Base-by-base conservation (phyloP, 1,140 invertebrate species). In the Zaprionus capensis region DNA sequence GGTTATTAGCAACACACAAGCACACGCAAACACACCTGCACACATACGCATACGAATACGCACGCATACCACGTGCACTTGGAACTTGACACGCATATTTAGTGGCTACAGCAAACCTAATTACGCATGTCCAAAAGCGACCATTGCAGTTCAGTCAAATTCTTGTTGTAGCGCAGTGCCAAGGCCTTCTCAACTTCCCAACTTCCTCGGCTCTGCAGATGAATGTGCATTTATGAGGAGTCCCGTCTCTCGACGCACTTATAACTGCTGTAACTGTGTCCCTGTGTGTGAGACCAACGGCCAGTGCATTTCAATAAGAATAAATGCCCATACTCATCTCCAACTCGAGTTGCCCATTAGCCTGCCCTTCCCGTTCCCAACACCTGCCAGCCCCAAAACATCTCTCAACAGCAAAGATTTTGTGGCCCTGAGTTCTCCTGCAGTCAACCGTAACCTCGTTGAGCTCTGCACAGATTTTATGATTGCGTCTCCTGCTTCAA, bases 61-160 rank as follows among this genome's bases (percentile, higher is more conserved):
- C 56, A 28, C 15, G 41, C 31, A 63, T 31, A 63, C n/a, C 44
- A 64, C 56, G 51, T 53, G 64, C 80, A 66, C 68, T 62, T 72
- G 57, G 66, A 90, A 90, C 84, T 90, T 81, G 84, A 88, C 84
- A 88, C 84, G 85, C 81, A 88, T 88, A 84, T 88, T 88, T 88
- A 90, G 85, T 88, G 85, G 78, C 75, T 84, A 84, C 81, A 79
- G 74, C 78, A 84, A 88, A 88, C 85, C 84, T 88, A 88, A 88
- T 90, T 88, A 88, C 85, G 78, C 78, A 84, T 88, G 84, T 88
- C 78, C 81, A 76, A 75, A 71, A 72, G 83, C 73, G 44, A 73
- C 74, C 70, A 67, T 70, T 84, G 82, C 82, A 81, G 68, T 55
- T 53, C 49, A 41, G 12, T 36, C 5, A 11, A 24, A 12, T 31